A percentile compares a stretch with the other conserved stretches of the same genome.
Evolutionary conservation across 1,140 invertebrate species (phyloP).

Genomic region (Megalopta genalis): DNA sequence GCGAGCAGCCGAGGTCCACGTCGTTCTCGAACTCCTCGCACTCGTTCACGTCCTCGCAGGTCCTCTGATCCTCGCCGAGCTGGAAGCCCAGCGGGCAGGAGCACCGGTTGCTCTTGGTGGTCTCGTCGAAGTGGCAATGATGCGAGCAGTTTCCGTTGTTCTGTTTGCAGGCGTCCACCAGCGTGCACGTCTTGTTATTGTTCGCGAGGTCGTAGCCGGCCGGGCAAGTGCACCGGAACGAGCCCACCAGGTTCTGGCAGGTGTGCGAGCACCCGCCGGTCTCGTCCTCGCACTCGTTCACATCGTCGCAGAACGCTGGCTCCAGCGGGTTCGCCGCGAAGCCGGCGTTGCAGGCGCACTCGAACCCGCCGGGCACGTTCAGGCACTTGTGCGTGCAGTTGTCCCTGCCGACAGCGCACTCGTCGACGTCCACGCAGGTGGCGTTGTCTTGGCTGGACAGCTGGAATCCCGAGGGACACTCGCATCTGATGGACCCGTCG

Average conservation of each 20-base stretch:
- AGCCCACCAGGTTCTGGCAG: slow-evolving; percentile 81
- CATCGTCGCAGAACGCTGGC: slow-evolving; percentile 62
- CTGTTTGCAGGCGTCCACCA: slow-evolving; percentile 70
- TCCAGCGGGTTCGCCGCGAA: slow-evolving; percentile 79
- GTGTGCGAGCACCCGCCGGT: slow-evolving; percentile 82
- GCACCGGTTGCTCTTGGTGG: slow-evolving; percentile 85
- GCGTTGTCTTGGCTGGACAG: slow-evolving; percentile 60
- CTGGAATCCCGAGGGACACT: slow-evolving; percentile 75
- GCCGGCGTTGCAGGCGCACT: slow-evolving; percentile 87
- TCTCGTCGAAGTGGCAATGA: slow-evolving; percentile 81
- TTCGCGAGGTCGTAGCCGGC: slow-evolving; percentile 75
- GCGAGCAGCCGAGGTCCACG: slow-evolving; percentile 71
- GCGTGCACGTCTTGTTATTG: slow-evolving; percentile 77
- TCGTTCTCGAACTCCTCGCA: slow-evolving; percentile 81
- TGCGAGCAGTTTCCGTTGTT: slow-evolving; percentile 81
- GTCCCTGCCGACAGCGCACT: slow-evolving; percentile 78
- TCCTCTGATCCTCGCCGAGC: slow-evolving; percentile 83
- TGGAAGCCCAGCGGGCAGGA: slow-evolving; percentile 87
- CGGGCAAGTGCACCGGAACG: slow-evolving; percentile 80
- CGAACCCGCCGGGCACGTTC: slow-evolving; percentile 87
- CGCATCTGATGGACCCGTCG: slow-evolving; percentile 73
- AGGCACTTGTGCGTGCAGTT: slow-evolving; percentile 83
- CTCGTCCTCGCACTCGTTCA: slow-evolving; percentile 80
- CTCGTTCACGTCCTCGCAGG: slow-evolving; percentile 90
- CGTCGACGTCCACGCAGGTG: slow-evolving; percentile 81